These are phyloP conservation scores for Heliconius nattereri DNA, from an alignment of 1,140 invertebrate genomes.

Conservation along the genomic window DNA sequence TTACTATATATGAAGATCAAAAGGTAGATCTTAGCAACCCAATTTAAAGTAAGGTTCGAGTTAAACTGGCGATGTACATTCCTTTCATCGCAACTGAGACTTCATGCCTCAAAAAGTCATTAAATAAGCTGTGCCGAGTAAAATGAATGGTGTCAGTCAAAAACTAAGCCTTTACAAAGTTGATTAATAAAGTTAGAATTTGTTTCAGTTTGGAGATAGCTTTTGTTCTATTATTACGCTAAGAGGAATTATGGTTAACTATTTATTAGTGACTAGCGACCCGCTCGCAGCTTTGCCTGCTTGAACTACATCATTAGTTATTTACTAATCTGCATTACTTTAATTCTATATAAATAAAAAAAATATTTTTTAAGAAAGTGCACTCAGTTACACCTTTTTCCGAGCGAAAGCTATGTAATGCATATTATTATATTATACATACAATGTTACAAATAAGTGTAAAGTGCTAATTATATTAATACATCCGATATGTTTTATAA, in stretches of 20 bases:
- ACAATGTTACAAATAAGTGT: too few species aligned
- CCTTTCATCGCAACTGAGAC: conserved; percentile 3
- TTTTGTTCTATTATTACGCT: neutral
- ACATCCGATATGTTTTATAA: too few species aligned
- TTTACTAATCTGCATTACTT: too few species aligned
- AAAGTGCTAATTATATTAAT: too few species aligned
- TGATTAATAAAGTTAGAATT: neutral
- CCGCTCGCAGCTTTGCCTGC: too few species aligned
- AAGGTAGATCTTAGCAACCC: neutral
- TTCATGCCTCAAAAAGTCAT: conserved; percentile 9
- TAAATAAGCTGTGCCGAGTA: conserved; percentile 18
- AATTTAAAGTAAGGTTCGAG: neutral
- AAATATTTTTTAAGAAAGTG: too few species aligned
- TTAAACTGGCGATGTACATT: neutral
- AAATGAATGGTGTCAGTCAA: conserved; percentile 16
- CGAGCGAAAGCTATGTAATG: too few species aligned
- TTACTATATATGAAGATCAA: neutral
- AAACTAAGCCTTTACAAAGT: conserved; percentile 8
- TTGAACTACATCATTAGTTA: too few species aligned
- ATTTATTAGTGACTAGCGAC: too few species aligned
- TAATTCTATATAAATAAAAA: too few species aligned
- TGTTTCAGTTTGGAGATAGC: neutral
- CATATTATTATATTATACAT: too few species aligned
- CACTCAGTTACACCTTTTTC: too few species aligned
- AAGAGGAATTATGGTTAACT: neutral